These are phyloP conservation scores for Macrosiphum euphorbiae DNA, from an alignment of 2,888 invertebrate species.

Conservation along the genomic window DNA sequence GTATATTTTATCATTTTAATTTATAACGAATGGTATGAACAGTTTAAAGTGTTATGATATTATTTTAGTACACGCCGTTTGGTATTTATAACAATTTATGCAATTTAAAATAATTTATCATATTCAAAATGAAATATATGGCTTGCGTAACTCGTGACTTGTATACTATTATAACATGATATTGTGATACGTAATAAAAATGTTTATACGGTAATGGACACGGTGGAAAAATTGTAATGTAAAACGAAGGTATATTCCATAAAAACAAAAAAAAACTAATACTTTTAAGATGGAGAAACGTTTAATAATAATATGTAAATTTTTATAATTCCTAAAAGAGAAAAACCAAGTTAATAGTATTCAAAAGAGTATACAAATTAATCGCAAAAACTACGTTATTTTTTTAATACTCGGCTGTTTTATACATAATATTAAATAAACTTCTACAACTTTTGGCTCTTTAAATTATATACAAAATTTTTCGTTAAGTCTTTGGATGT, in stretches of 20 bases:
- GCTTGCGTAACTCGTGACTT: background rate
- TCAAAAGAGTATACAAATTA: background rate
- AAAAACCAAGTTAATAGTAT: background rate
- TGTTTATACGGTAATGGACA: background rate
- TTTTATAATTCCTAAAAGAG: background rate
- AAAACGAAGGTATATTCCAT: background rate
- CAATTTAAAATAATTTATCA: constrained; percentile 1
- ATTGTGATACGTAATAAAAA: background rate
- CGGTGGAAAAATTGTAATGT: background rate
- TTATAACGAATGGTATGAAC: constrained; percentile 3
- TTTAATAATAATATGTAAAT: constrained; percentile 26
- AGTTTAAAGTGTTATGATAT: background rate
- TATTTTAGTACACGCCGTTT: background rate
- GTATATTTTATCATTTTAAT: constrained; percentile 17
- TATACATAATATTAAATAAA: constrained; percentile 15
- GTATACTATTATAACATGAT: background rate
- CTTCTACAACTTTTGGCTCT: background rate
- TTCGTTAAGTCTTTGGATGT: constrained; percentile 21
- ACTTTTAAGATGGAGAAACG: background rate
- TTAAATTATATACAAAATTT: background rate
- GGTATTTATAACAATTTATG: background rate
- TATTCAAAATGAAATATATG: constrained; percentile 17
- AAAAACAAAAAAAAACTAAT: background rate
- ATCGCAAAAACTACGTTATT: background rate
- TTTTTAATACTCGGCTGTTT: background rate